Percentiles rank a stretch among this genome's conserved stretches.
Evolutionary conservation across 2,888 invertebrate species (phyloP).

Genomic region (Agrotis exclamationis): DNA sequence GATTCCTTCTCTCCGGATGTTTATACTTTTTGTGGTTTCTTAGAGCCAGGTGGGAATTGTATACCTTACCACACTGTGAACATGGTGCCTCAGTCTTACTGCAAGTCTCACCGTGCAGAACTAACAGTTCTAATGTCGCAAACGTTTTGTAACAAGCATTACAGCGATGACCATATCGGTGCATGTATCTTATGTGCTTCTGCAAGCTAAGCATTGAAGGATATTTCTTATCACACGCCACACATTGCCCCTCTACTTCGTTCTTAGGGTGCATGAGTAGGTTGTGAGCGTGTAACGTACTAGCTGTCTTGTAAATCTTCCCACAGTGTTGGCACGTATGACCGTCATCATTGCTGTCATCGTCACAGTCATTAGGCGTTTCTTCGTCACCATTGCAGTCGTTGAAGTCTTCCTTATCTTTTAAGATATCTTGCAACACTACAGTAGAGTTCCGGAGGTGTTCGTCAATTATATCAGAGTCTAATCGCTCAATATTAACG

Average conservation of each 20-base stretch:
- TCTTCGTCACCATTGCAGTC: conserved; percentile 19
- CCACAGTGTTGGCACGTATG: conserved; percentile 85
- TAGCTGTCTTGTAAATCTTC: conserved; percentile 79
- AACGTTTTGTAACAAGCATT: conserved; percentile 79
- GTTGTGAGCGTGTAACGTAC: conserved; percentile 77
- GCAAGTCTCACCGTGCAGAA: conserved; percentile 71
- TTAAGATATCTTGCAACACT: conserved; percentile 75
- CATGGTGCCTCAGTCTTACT: conserved; percentile 73
- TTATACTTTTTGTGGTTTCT: conserved; percentile 80
- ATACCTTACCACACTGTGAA: conserved; percentile 74
- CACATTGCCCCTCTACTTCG: conserved; percentile 71
- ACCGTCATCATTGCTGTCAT: conserved; percentile 47
- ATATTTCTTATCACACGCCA: conserved; percentile 78
- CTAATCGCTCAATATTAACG: conserved; percentile 72
- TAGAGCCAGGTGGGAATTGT: conserved; percentile 73
- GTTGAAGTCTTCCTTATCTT: conserved; percentile 55
- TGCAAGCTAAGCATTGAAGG: conserved; percentile 78
- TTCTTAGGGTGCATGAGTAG: conserved; percentile 78
- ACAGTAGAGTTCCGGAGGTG: conserved; percentile 76
- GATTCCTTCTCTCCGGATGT: conserved; percentile 72
- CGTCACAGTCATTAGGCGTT: conserved; percentile 36
- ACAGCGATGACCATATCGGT: conserved; percentile 76
- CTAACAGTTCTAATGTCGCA: conserved; percentile 65
- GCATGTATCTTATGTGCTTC: conserved; percentile 82
- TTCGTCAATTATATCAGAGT: conserved; percentile 73